Percentiles rank a stretch among this genome's conserved stretches.
Evolutionary conservation across 2,888 invertebrate species (phyloP).

Genomic region (Idaea aversata): DNA sequence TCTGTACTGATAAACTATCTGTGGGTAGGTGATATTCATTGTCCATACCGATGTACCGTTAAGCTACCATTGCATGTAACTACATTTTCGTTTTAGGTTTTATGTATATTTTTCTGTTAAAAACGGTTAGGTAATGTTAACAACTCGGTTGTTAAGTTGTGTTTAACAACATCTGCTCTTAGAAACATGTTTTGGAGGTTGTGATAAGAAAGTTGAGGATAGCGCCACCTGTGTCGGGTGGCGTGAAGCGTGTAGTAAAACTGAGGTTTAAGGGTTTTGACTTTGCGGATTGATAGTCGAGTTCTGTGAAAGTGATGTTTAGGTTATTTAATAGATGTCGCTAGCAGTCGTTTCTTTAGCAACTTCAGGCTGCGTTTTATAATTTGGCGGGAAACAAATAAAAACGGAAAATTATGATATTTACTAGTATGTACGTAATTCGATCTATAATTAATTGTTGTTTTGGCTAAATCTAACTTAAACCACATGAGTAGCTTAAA

Average conservation of each 20-base stretch:
- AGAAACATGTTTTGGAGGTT: background rate
- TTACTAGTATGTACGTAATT: too few species aligned
- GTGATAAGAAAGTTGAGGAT: background rate
- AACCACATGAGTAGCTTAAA: too few species aligned
- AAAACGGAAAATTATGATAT: too few species aligned
- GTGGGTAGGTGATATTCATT: slow-evolving; percentile 14
- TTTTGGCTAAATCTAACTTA: too few species aligned
- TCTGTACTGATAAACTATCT: slow-evolving; percentile 36
- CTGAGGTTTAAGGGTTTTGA: background rate
- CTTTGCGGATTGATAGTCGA: background rate
- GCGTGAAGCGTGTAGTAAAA: slow-evolving; percentile 1
- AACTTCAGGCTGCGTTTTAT: background rate
- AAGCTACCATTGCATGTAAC: background rate
- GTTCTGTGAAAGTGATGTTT: background rate
- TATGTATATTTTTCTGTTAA: background rate
- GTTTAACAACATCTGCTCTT: background rate
- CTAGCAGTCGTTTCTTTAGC: slow-evolving; percentile 6
- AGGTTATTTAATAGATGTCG: background rate
- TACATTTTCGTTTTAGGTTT: background rate
- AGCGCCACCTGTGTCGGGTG: slow-evolving; percentile 32
- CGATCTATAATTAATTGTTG: too few species aligned
- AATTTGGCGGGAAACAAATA: too few species aligned
- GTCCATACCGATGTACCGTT: background rate
- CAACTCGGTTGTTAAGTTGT: background rate
- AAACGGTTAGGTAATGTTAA: background rate